Conservation (phyloP, 2,888 invertebrate species). For the Harpalus rufipes region DNA sequence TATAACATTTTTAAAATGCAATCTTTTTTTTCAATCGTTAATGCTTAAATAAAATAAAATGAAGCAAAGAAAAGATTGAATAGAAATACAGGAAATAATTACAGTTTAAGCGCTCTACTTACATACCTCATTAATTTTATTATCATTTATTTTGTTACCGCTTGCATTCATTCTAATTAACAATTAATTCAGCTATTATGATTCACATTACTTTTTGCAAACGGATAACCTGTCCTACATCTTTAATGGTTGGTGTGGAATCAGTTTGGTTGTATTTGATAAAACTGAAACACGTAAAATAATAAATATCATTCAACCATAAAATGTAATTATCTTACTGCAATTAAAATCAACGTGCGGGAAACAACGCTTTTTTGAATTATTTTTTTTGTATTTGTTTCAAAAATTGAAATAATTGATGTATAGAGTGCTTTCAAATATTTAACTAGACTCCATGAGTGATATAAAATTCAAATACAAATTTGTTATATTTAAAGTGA, state of each 20-base stretch:
- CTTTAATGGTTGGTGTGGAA: neutral
- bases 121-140: slow-evolving; percentile 3
- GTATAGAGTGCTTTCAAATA: too few relatives aligned
- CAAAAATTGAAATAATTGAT: too few relatives aligned
- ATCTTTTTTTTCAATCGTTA: neutral
- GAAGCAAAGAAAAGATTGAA: neutral
- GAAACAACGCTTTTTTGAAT: too few relatives aligned
- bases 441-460: too few relatives aligned
- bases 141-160: neutral
- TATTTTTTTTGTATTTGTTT: too few relatives aligned
- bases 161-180: slow-evolving; percentile 10
- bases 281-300: too few relatives aligned
- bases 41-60: neutral
- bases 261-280: neutral
- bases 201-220: neutral
- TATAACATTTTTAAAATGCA: too few relatives aligned
- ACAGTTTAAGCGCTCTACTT: neutral
- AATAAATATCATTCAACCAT: too few relatives aligned
- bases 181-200: slow-evolving; percentile 6
- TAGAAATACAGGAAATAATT: neutral
- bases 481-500: too few relatives aligned
- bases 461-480: too few relatives aligned
- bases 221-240: slow-evolving; percentile 8
- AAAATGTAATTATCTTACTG: too few relatives aligned
- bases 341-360: too few relatives aligned